Percentiles rank a stretch among this genome's conserved stretches.
Evolutionary conservation across 2,797 vertebrate species (phyloP).

Genomic region (Hemibagrus guttatus): DNA sequence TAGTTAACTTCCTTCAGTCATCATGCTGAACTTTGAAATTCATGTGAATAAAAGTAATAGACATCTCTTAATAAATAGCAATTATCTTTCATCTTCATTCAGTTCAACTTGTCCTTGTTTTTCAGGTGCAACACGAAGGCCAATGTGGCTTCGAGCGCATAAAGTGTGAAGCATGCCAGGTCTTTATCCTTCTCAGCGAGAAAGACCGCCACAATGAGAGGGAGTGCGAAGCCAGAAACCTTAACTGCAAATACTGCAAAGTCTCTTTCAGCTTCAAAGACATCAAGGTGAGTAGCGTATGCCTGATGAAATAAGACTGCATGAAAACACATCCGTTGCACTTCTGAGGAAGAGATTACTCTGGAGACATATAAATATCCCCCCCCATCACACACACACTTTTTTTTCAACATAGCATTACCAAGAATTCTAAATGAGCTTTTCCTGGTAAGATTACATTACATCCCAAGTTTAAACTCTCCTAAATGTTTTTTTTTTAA

Average conservation of each 20-base stretch:
- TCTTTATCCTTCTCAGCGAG: conserved; percentile 70
- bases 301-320: too few species aligned
- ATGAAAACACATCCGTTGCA: neutral
- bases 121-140: conserved; percentile 77
- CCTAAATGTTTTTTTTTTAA: too few species aligned
- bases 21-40: neutral
- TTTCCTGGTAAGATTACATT: too few species aligned
- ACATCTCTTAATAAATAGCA: neutral
- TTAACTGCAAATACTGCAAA: conserved; percentile 84
- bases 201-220: conserved; percentile 78
- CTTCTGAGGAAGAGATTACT: neutral
- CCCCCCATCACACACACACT: too few species aligned
- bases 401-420: too few species aligned
- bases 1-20: neutral
- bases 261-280: conserved; percentile 76
- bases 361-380: neutral
- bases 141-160: conserved; percentile 75
- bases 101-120: neutral
- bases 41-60: neutral
- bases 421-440: too few species aligned
- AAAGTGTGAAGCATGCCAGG: conserved; percentile 76
- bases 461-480: too few species aligned
- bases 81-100: neutral
- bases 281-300: conserved; percentile 70
- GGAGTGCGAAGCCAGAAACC: conserved; percentile 80